Base-by-base conservation (phyloP, 2,113 vertebrate genomes). In the Pongo abelii region DNA sequence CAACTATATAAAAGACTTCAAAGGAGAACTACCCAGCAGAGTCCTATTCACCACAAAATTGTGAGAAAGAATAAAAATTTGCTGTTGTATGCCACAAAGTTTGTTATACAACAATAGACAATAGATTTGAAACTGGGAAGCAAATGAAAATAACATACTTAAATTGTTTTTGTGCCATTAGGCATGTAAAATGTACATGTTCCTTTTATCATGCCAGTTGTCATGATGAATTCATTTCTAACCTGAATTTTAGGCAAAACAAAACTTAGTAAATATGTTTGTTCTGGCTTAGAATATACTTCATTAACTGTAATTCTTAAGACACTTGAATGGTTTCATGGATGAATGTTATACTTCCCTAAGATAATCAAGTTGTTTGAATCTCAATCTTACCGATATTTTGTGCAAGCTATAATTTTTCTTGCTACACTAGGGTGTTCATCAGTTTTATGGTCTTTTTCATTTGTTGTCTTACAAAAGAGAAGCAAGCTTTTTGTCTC, bases 121-220 rank as follows among this genome's bases (percentile, higher is more conserved):
- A 50, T 78, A 81, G 22, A 40, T 70, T 93, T 89, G 84, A 89
- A 96, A 80, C 43, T 89, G 18, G 25, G 27, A 89, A 50, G 16
- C n/a, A 95, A 96, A 94, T 89, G 83, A 93, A 97, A 95, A 85
- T 52, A 48, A 12, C 32, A 13, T 78, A 74, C 59, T 93, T 84
- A 91, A 90, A 86, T 85, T 72, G 30, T 96, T 80, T 83, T 83
- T 46, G 89, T 89, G 30, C 64, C 93, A 40, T 57, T 52, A 48
- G 55, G 27, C 27, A 83, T 89, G 55, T 89, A 89, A 97, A 85
- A 64, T 64, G 17, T 74, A 87, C 30, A 85, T 40, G 38, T 64
- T 94, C 35, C 57, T 89, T 89, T 78, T 40, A 95, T 84, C 30
- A 57, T 25, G 14, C 5, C 25, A 74, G 18, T 86, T 93, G 57